phyloP scores from a whole-genome alignment of 2,113 vertebrate genomes.

The Noctilio leporinus region DNA sequence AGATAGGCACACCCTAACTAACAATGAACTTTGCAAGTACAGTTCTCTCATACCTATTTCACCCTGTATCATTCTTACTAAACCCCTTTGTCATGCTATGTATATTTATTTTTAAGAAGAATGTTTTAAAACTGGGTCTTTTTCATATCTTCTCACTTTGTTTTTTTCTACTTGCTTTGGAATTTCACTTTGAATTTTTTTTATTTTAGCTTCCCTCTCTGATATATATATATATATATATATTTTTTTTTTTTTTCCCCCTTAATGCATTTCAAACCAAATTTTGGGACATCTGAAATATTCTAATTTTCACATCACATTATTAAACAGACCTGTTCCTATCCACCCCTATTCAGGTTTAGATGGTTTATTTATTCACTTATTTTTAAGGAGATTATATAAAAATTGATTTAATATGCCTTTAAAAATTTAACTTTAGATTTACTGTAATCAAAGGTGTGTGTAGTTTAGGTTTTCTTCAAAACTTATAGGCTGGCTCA shows the following conservation, averaged over 20 bases:
- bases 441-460: not conserved
- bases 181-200: not conserved
- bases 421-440: not conserved
- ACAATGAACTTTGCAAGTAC: not conserved
- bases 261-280: not conserved
- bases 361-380: not conserved
- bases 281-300: not conserved
- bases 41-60: not conserved
- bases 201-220: not conserved
- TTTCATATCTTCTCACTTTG: not conserved
- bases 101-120: not conserved
- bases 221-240: not conserved
- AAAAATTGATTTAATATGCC: not conserved
- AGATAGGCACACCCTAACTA: not conserved
- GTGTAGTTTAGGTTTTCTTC: not conserved
- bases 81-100: not conserved
- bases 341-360: not conserved
- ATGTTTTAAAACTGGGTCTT: not conserved
- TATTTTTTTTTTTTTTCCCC: too few species aligned
- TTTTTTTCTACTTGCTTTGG: not conserved
- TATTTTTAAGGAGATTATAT: not conserved
- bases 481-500: not conserved
- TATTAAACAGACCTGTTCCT: not conserved
- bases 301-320: not conserved
- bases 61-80: not conserved